These are phyloP conservation scores for Dipodomys spectabilis DNA, from an alignment of 2,113 vertebrate genomes.

Conservation along the genomic window DNA sequence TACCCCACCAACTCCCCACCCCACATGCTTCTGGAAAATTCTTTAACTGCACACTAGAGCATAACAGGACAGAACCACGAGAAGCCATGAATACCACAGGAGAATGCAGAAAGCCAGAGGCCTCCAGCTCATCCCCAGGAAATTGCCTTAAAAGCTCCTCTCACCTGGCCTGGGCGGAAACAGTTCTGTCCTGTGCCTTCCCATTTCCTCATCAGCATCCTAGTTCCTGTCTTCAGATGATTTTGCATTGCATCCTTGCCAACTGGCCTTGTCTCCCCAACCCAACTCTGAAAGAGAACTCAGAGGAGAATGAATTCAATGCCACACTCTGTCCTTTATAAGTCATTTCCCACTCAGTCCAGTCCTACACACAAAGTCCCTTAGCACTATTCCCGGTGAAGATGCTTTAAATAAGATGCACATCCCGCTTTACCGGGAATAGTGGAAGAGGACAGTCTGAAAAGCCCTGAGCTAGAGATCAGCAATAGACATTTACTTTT, in stretches of 20 bases:
- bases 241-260: background rate
- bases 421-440: background rate
- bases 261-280: background rate
- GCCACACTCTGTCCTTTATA: background rate
- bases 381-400: background rate
- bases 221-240: background rate
- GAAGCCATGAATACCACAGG: background rate
- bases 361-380: too few species aligned
- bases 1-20: too few species aligned
- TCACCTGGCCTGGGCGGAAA: background rate
- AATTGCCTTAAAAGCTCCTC: background rate
- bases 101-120: background rate
- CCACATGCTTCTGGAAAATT: background rate
- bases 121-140: background rate
- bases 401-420: background rate
- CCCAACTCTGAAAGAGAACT: background rate
- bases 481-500: background rate
- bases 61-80: background rate
- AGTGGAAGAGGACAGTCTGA: background rate
- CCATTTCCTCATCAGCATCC: background rate
- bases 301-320: background rate
- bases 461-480: background rate
- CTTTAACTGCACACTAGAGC: too few species aligned
- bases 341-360: background rate
- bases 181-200: background rate